These are phyloP conservation scores for Drosophila ogumai DNA, from an alignment of 1,140 invertebrate species.

Conservation along the genomic window DNA sequence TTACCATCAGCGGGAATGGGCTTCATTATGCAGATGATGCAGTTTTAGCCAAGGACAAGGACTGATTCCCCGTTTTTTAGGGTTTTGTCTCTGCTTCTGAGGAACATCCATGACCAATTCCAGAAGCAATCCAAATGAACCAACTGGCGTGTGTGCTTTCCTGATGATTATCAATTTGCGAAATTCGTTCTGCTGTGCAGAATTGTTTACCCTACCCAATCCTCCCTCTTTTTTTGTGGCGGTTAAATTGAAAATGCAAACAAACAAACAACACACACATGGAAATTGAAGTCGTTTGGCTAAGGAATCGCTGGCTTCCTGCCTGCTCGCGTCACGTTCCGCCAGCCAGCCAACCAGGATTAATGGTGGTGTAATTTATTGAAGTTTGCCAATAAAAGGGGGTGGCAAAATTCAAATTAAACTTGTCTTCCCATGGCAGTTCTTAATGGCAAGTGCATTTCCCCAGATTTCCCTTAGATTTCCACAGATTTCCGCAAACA, in stretches of 20 bases:
- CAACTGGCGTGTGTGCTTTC: conserved; percentile 12
- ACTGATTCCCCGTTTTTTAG: neutral
- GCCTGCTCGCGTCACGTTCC: conserved; percentile 18
- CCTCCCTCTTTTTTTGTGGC: conserved; percentile 22
- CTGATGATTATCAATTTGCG: conserved; percentile 73
- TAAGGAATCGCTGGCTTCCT: conserved; percentile 52
- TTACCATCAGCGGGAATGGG: conserved; percentile 38
- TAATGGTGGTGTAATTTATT: conserved; percentile 68
- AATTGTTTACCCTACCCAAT: conserved; percentile 47
- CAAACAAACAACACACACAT: conserved; percentile 60
- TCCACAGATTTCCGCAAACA: conserved; percentile 61
- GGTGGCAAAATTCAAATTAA: conserved; percentile 62
- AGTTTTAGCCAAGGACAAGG: conserved; percentile 22
- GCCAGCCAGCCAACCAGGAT: conserved; percentile 50
- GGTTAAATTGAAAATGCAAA: conserved; percentile 64
- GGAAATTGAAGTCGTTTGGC: conserved; percentile 65
- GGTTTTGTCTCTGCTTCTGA: neutral
- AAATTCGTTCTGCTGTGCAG: conserved; percentile 52
- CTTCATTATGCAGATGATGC: conserved; percentile 33
- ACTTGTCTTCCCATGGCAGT: conserved; percentile 21
- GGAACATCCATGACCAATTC: conserved; percentile 1
- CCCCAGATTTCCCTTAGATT: conserved; percentile 51
- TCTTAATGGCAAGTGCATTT: conserved; percentile 61
- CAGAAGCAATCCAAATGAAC: conserved; percentile 15
- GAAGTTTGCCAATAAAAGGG: conserved; percentile 62